Conservation (phyloP, 2,888 invertebrate species). For the Pristionchus entomophagus region DNA sequence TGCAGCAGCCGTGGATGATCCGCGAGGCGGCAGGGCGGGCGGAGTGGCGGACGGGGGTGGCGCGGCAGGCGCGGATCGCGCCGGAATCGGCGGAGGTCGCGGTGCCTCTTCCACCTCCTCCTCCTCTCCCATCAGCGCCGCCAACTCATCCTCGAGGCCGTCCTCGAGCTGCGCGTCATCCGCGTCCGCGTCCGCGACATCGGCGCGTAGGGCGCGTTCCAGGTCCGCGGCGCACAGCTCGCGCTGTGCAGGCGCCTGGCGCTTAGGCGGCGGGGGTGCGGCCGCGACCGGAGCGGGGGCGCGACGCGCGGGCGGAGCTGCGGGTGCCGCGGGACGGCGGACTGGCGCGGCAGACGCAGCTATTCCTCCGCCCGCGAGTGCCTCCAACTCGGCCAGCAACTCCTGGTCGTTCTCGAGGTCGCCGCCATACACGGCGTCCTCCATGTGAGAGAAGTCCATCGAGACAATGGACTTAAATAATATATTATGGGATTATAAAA, state of each 20-base stretch:
- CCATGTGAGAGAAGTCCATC: conserved; percentile 57
- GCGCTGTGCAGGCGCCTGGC: not conserved
- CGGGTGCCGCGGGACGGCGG: not conserved
- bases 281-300: not conserved
- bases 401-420: conserved; percentile 64
- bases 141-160: conserved; percentile 29
- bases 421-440: conserved; percentile 58
- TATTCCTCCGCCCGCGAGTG: conserved; percentile 48
- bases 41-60: not conserved
- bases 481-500: too few relatives aligned
- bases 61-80: not conserved
- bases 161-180: not conserved
- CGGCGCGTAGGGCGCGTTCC: conserved; percentile 15
- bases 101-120: not conserved
- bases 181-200: not conserved
- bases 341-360: not conserved
- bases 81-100: not conserved
- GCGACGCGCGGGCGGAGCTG: not conserved
- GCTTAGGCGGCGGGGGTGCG: not conserved
- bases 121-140: conserved; percentile 32
- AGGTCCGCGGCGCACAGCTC: conserved; percentile 11
- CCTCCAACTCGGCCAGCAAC: conserved; percentile 62
- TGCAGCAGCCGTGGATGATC: not conserved
- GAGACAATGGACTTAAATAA: too few relatives aligned
- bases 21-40: conserved; percentile 20